Evolutionary conservation across 1,140 invertebrate species (phyloP), one percentile per base, ranked within the genome.

Genomic region (Rhopalosiphum maidis): DNA sequence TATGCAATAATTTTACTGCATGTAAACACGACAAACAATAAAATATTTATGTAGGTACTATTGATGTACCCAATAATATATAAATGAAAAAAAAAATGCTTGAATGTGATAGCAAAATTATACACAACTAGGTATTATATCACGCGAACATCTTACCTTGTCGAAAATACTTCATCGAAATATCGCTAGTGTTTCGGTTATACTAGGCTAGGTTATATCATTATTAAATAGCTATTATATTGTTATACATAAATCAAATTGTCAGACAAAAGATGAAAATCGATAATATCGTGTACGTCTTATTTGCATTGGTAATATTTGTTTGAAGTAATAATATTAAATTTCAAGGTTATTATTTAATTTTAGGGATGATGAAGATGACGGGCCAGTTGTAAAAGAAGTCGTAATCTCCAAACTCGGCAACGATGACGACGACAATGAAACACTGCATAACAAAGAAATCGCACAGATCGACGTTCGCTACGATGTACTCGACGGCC

Each of bases 1-100:
- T 82, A 25, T 30, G 48, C 35, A 54, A 85, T 85, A 51, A 83
- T 92, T 92, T 92, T 92, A 83, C 82, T 92, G 48, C 91, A 18
- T 41, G 46, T 25, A 37, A 90, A 93, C 88, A 90, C 55, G 86
- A 93, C 83, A 88, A 48, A 25, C 6, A 37, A 54, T n/a, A 46
- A 48, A 5, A 15, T 23, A 86, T 86, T 11, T 30, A n/a, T 77
- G 30, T 85, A 85, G 23, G 3, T 43, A 25, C 9, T 51, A 35
- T 90, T 35, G 54, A 89, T 89, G 88, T 90, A 60, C 37, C 48
- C 54, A 54, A 77, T 55, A 35, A 88, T 15, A 41, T 35, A 77
- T 41, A 55, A 25, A 41, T 25, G 23, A 23, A 25, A 35, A 88
- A 51, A 88, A 46, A 88, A 18, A 25, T 43, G 51, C 54, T 18